These are phyloP conservation scores for Heterochromis multidens DNA, from an alignment of 2,113 vertebrate species.

Conservation along the genomic window DNA sequence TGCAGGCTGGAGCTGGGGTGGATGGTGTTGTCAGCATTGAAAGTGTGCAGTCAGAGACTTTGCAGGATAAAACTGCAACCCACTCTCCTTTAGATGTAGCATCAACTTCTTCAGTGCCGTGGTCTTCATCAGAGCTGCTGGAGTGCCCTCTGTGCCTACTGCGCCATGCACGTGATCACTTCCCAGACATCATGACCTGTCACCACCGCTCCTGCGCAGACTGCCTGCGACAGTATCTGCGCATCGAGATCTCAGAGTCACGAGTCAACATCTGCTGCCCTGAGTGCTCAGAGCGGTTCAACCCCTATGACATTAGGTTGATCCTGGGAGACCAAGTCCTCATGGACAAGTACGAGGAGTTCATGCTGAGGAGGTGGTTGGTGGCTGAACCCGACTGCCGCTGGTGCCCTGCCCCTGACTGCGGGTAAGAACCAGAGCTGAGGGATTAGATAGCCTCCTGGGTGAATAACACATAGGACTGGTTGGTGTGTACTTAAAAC, in stretches of 20 bases:
- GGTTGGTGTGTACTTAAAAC: not conserved
- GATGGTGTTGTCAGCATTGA: slow-evolving; percentile 87
- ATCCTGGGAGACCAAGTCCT: slow-evolving; percentile 91
- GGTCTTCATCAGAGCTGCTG: slow-evolving; percentile 80
- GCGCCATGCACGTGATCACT: slow-evolving; percentile 87
- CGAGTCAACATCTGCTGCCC: slow-evolving; percentile 98
- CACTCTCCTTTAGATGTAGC: slow-evolving; percentile 72
- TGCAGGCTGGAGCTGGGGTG: slow-evolving; percentile 67
- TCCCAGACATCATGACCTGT: slow-evolving; percentile 98
- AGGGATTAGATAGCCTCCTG: not conserved
- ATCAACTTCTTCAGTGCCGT: slow-evolving; percentile 31
- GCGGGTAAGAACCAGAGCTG: slow-evolving; percentile 81
- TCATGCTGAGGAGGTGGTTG: slow-evolving; percentile 96
- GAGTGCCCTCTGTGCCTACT: slow-evolving; percentile 96
- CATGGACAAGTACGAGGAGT: slow-evolving; percentile 99
- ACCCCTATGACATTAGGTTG: slow-evolving; percentile 94
- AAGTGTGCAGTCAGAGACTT: slow-evolving; percentile 86
- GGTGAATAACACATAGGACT: not conserved
- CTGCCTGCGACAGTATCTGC: slow-evolving; percentile 96
- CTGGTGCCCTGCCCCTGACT: slow-evolving; percentile 98
- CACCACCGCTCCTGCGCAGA: slow-evolving; percentile 96
- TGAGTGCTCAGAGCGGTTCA: slow-evolving; percentile 95
- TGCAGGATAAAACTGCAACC: slow-evolving; percentile 50
- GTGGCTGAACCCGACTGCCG: slow-evolving; percentile 96
- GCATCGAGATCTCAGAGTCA: slow-evolving; percentile 97